Evolutionary conservation across 1,140 invertebrate species (phyloP).

Genomic region (Antheraea mylitta): DNA sequence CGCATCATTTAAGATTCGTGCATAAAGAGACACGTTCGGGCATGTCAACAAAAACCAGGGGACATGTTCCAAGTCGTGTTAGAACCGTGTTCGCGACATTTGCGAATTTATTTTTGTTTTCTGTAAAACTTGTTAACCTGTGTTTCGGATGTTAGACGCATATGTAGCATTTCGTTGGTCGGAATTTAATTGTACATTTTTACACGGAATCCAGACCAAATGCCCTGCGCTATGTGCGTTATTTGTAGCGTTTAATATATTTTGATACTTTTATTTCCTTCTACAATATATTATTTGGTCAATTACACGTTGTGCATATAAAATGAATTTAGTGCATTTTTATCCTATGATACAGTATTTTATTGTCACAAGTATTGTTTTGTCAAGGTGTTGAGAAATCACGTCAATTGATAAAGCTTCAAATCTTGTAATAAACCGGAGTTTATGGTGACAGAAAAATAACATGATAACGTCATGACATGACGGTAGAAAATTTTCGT

Average conservation of each 20-base stretch:
- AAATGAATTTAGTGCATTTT: no score
- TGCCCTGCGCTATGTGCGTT: not conserved
- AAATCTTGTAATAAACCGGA: no score
- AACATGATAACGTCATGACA: no score
- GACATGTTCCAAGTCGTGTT: constrained; percentile 28
- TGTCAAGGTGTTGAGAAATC: no score
- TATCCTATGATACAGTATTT: no score
- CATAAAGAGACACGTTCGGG: constrained; percentile 33
- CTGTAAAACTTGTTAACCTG: constrained; percentile 24
- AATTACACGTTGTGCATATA: no score
- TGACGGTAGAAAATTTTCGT: no score
- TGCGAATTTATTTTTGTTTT: constrained; percentile 15
- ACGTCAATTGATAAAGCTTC: no score
- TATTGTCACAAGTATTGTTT: no score
- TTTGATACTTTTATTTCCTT: not conserved
- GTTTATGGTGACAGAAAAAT: no score
- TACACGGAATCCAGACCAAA: constrained; percentile 1
- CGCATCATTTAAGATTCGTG: constrained; percentile 28
- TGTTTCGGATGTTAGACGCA: constrained; percentile 24
- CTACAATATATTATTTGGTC: no score
- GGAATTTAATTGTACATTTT: constrained; percentile 25
- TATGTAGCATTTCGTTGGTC: not conserved
- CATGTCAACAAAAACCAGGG: constrained; percentile 27
- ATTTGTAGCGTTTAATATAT: not conserved
- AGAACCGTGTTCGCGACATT: constrained; percentile 31